phyloP scores from a whole-genome alignment of 2,797 vertebrate genomes.

The Phrynocephalus forsythii region DNA sequence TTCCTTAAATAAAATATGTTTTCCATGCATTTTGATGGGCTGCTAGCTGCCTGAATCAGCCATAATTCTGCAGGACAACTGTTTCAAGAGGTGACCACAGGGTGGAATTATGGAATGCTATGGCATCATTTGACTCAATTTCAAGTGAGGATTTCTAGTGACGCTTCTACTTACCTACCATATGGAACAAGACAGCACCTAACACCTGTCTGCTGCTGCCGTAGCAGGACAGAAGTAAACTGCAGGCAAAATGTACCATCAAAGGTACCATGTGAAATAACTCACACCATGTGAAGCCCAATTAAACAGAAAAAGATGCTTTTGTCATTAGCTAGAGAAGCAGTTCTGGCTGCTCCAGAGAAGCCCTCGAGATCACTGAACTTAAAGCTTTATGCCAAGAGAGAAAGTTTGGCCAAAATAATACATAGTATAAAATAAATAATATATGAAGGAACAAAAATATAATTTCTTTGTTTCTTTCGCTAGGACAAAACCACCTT shows the following conservation, averaged over 20 bases:
- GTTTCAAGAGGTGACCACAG: not conserved
- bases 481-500: not conserved
- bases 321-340: slow-evolving; percentile 15
- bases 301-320: slow-evolving; percentile 20
- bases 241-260: slow-evolving; percentile 3
- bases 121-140: not conserved
- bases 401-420: slow-evolving; percentile 5
- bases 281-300: not conserved
- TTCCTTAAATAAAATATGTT: not conserved
- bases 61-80: not conserved
- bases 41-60: not conserved
- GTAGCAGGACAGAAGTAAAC: not conserved
- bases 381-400: slow-evolving; percentile 31
- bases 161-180: not conserved
- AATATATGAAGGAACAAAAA: slow-evolving; percentile 43
- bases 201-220: not conserved
- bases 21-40: not conserved
- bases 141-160: not conserved
- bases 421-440: slow-evolving; percentile 45
- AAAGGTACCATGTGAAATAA: not conserved
- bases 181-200: not conserved
- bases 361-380: slow-evolving; percentile 27
- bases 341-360: slow-evolving; percentile 33
- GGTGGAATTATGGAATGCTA: slow-evolving; percentile 14
- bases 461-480: slow-evolving; percentile 26